Conservation (phyloP, 2,888 invertebrate species). For the Gasteruption jaculator region DNA sequence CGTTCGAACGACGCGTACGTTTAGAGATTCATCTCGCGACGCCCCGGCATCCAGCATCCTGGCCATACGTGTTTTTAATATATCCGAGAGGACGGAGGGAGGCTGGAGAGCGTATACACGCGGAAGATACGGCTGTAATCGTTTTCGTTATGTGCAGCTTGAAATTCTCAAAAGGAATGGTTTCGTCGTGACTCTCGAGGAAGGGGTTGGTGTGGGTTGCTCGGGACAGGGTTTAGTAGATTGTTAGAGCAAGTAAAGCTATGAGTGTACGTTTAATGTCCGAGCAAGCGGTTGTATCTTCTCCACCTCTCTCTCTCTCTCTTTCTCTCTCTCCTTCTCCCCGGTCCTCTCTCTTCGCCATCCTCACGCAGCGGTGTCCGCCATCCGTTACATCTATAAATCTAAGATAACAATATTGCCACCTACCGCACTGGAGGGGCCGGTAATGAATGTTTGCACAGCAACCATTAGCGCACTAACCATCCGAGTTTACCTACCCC, state of each 20-base stretch:
- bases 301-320: too few relatives aligned
- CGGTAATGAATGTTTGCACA: slow-evolving; percentile 50
- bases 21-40: too few relatives aligned
- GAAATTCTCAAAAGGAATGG: too few relatives aligned
- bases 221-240: background rate
- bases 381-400: slow-evolving; percentile 51
- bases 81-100: too few relatives aligned
- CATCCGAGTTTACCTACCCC: slow-evolving; percentile 27
- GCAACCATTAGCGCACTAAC: slow-evolving; percentile 49
- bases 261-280: slow-evolving; percentile 42
- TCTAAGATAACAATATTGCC: slow-evolving; percentile 51
- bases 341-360: too few relatives aligned
- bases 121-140: too few relatives aligned
- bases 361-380: slow-evolving; percentile 41
- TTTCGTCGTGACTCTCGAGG: background rate
- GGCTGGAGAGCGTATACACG: too few relatives aligned
- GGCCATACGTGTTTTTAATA: too few relatives aligned
- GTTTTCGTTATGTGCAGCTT: too few relatives aligned
- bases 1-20: too few relatives aligned
- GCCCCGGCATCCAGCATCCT: too few relatives aligned
- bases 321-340: too few relatives aligned
- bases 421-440: slow-evolving; percentile 28
- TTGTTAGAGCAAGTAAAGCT: slow-evolving; percentile 14
- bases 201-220: background rate
- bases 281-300: slow-evolving; percentile 29